Evolutionary conservation across 2,888 invertebrate species (phyloP), one percentile per base, ranked within the genome.

Genomic region (Lypha dubia): DNA sequence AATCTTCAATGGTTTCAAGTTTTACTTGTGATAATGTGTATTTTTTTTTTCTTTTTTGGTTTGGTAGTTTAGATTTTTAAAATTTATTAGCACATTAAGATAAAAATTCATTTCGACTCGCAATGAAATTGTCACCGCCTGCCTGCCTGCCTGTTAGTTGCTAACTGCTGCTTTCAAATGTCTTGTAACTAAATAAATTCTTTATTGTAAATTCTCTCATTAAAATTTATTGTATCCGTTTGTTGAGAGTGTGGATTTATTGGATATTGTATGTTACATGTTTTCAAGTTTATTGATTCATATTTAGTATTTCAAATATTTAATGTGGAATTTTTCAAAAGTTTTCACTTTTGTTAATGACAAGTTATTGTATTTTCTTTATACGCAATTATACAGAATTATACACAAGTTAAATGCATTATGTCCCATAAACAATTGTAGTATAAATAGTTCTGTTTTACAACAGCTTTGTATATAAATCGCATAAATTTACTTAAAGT

Each of bases 21-120:
- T 63, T 22, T 65, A 58, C 22, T 56, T 11, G 6, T 46, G n/a
- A 49, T 58, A 41, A 17, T 67, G 32, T 28, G 74, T 46, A 44
- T 24, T 46, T n/a, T n/a, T n/a, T n/a, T n/a, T n/a, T n/a, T n/a
- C n/a, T n/a, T n/a, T n/a, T 89, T 89, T 89, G 88, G 87, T 51
- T 88, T 89, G 86, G 88, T 87, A 88, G 88, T 87, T 68, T 51
- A 74, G 89, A 90, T 89, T 86, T 86, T 86, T 28, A 82, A 88
- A 90, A 90, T 91, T 90, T 90, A 90, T 90, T 91, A 87, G 90
- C 90, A 88, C 91, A 91, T 91, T 90, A 91, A 91, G 91, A 90
- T 90, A 89, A 91, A 89, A 79, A 68, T 84, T 67, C 46, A 73
- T 71, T 80, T 76, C 46, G 41, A 53, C 68, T 75, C 24, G 32